Conservation (phyloP, 2,797 vertebrate genomes). For the Pempheris klunzingeri region DNA sequence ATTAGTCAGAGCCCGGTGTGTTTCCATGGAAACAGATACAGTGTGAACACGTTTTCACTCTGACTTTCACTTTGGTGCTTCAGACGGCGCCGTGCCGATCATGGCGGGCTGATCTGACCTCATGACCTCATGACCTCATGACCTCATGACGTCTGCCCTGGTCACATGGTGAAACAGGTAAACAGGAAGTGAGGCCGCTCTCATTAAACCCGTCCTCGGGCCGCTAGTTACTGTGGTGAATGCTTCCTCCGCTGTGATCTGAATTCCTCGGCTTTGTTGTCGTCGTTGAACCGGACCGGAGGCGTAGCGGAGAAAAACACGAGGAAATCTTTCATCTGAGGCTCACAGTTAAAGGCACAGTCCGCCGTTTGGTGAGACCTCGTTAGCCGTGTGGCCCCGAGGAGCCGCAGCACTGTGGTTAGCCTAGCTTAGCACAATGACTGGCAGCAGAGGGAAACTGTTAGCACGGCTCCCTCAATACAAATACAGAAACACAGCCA, state of each 20-base stretch:
- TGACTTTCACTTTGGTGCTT: too few relatives aligned
- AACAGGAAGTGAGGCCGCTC: constrained; percentile 13
- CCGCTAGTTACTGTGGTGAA: constrained; percentile 52
- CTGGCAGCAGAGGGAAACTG: neutral
- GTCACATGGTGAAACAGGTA: too few relatives aligned
- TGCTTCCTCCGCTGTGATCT: constrained; percentile 12
- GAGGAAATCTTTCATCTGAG: constrained; percentile 6
- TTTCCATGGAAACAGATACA: too few relatives aligned
- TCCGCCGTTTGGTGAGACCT: neutral
- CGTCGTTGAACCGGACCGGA: neutral
- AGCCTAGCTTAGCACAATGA: constrained; percentile 11
- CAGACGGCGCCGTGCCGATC: too few relatives aligned
- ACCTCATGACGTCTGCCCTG: too few relatives aligned
- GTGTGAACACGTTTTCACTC: too few relatives aligned
- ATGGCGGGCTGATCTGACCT: too few relatives aligned
- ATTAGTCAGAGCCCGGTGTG: too few relatives aligned
- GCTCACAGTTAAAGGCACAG: constrained; percentile 3
- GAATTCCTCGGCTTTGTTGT: constrained; percentile 27
- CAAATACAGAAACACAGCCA: too few relatives aligned
- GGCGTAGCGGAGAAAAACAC: constrained; percentile 5
- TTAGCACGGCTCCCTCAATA: neutral
- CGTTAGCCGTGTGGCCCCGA: neutral
- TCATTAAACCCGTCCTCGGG: constrained; percentile 60
- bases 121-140: too few relatives aligned
- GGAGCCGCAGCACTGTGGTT: neutral